phyloP scores from a whole-genome alignment of 1,140 invertebrate species.

The Drosophila nikananu region DNA sequence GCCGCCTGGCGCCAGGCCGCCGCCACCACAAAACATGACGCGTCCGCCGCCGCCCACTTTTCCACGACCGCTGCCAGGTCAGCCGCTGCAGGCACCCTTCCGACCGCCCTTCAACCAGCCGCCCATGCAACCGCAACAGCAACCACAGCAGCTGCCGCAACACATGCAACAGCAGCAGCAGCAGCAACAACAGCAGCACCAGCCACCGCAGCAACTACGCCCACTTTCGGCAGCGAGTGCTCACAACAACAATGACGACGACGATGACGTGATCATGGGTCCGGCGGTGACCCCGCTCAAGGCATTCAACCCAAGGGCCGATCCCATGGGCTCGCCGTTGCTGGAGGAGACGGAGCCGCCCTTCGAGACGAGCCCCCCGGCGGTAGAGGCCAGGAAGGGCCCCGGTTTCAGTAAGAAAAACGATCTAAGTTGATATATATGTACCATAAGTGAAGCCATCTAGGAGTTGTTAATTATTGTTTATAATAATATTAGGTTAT shows the following conservation, averaged over 20 bases:
- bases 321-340: constrained; percentile 74
- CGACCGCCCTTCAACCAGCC: constrained; percentile 87
- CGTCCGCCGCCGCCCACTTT: constrained; percentile 69
- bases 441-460: constrained; percentile 55
- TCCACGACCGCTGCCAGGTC: constrained; percentile 64
- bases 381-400: constrained; percentile 27
- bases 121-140: constrained; percentile 86
- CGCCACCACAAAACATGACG: constrained; percentile 69
- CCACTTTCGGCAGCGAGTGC: constrained; percentile 61
- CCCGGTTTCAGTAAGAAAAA: constrained; percentile 49
- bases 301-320: constrained; percentile 48
- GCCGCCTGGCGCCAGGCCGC: constrained; percentile 59
- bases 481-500: neutral
- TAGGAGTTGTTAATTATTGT: neutral
- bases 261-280: constrained; percentile 84
- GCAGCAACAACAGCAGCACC: constrained; percentile 43
- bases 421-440: neutral
- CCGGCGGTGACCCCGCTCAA: constrained; percentile 77
- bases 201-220: constrained; percentile 58
- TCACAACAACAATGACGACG: constrained; percentile 74
- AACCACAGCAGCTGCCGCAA: constrained; percentile 87
- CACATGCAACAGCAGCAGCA: constrained; percentile 85
- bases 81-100: constrained; percentile 67
- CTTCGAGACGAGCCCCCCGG: constrained; percentile 51
- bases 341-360: constrained; percentile 72